Evolutionary conservation across 2,888 invertebrate genomes (phyloP).

Genomic region (Cyclophora punctaria): DNA sequence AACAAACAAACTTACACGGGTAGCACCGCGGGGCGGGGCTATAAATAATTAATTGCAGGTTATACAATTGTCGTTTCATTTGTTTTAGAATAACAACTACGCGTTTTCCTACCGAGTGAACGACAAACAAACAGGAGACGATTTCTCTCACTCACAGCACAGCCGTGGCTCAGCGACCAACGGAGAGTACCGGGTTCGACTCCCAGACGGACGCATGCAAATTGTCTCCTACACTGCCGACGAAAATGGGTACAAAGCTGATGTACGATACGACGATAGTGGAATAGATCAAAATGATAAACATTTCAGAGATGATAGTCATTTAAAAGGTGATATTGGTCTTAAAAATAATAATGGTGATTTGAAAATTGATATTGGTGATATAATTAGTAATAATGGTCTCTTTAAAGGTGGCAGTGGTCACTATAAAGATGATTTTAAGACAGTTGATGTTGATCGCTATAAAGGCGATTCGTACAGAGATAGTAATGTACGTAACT

Average conservation of each 20-base stretch:
- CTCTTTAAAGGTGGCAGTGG: conserved; percentile 19
- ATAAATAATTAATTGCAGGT: neutral
- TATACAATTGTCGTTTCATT: neutral
- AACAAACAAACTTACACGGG: no score
- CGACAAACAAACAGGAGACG: conserved; percentile 77
- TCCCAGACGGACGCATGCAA: conserved; percentile 80
- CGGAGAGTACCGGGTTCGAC: conserved; percentile 80
- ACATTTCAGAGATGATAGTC: neutral
- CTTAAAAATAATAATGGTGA: conserved; percentile 5
- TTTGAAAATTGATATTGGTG: conserved; percentile 10
- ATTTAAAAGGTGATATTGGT: conserved; percentile 2
- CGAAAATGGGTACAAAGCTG: conserved; percentile 79
- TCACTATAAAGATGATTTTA: conserved; percentile 13
- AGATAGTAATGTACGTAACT: no score
- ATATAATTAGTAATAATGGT: conserved; percentile 12
- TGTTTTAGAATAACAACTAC: conserved; percentile 69
- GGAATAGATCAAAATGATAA: conserved; percentile 3
- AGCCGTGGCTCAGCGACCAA: conserved; percentile 77
- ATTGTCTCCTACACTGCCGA: conserved; percentile 80
- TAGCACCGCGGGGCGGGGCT: no score
- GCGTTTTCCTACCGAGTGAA: conserved; percentile 79
- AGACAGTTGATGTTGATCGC: conserved; percentile 5
- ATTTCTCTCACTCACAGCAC: conserved; percentile 79
- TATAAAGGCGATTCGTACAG: no score
- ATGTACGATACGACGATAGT: conserved; percentile 73